phyloP scores from a whole-genome alignment of 1,140 invertebrate species.

The Lordiphosa clarofinis region DNA sequence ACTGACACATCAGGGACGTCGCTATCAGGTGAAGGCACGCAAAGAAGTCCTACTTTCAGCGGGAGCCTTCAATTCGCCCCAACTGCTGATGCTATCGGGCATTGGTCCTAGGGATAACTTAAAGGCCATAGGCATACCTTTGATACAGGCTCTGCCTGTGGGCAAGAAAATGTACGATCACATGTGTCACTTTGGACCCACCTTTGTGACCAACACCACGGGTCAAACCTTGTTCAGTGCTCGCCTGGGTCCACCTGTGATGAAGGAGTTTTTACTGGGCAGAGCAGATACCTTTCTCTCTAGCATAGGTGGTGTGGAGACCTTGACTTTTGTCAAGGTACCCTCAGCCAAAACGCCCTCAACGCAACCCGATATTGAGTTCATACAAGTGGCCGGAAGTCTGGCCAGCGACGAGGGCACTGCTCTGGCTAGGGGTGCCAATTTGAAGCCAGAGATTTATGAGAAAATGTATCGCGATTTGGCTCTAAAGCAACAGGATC shows the following conservation, averaged over 20 bases:
- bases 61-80: conserved; percentile 87
- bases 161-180: conserved; percentile 89
- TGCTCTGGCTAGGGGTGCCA: conserved; percentile 81
- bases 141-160: conserved; percentile 85
- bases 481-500: conserved; percentile 80
- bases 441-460: conserved; percentile 83
- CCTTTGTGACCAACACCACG: conserved; percentile 82
- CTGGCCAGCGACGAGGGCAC: conserved; percentile 84
- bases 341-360: conserved; percentile 81
- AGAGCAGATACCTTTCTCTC: conserved; percentile 55
- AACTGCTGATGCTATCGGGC: conserved; percentile 90
- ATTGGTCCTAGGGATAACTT: conserved; percentile 86
- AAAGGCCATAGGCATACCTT: conserved; percentile 84
- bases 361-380: conserved; percentile 83
- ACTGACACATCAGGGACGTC: conserved; percentile 81
- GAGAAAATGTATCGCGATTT: conserved; percentile 82
- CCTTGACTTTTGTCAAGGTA: conserved; percentile 84
- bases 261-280: conserved; percentile 50
- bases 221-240: conserved; percentile 64
- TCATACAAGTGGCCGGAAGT: conserved; percentile 82
- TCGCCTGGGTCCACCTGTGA: conserved; percentile 60
- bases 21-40: conserved; percentile 81
- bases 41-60: conserved; percentile 88
- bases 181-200: conserved; percentile 84
- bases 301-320: conserved; percentile 83